These are phyloP conservation scores for Frankliniella intonsa DNA, from an alignment of 2,888 invertebrate genomes.

Conservation along the genomic window DNA sequence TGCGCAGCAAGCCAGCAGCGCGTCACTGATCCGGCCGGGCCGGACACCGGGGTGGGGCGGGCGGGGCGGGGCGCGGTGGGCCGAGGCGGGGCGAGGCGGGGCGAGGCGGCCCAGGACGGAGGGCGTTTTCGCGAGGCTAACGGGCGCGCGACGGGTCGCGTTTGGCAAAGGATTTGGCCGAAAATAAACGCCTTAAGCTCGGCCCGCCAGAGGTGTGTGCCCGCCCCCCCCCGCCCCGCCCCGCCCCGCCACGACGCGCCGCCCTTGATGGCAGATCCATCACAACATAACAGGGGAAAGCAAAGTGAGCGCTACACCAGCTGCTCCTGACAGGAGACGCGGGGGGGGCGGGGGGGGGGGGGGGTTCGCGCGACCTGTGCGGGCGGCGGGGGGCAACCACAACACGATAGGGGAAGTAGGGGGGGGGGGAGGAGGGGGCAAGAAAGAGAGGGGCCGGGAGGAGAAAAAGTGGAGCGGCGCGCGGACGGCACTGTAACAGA, in stretches of 20 bases:
- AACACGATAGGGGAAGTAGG: neutral
- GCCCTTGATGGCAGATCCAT: constrained; percentile 19
- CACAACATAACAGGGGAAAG: neutral
- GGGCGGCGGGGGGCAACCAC: neutral
- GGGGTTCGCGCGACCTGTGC: neutral
- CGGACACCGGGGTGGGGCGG: too few relatives aligned
- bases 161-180: neutral
- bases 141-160: neutral
- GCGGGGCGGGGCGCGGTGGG: too few relatives aligned
- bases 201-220: neutral
- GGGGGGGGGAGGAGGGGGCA: neutral
- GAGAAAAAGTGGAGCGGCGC: neutral
- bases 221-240: neutral
- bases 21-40: too few relatives aligned
- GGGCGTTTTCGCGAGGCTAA: neutral
- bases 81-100: too few relatives aligned
- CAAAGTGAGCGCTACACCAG: neutral
- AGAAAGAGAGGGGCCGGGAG: neutral
- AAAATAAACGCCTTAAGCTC: neutral
- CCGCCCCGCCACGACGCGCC: neutral
- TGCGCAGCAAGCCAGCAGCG: too few relatives aligned
- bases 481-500: too few relatives aligned
- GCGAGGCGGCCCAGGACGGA: too few relatives aligned
- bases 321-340: neutral
- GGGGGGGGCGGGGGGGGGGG: neutral